A percentile compares a stretch with the other conserved stretches of the same genome.
phyloP scores from a whole-genome alignment of 2,888 invertebrate genomes.

The Pyrochroa serraticornis region DNA sequence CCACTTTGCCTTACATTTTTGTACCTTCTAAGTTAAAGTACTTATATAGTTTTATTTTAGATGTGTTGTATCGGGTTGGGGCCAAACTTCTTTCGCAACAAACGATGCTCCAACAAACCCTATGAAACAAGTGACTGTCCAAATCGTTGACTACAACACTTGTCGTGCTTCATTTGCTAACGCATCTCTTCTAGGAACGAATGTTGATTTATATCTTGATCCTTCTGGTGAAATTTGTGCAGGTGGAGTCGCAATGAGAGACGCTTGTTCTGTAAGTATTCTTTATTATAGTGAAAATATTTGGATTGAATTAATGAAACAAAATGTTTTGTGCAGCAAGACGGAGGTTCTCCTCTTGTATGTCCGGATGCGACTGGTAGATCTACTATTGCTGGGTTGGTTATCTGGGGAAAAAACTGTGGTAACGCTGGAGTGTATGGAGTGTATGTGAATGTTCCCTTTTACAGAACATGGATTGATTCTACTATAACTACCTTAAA shows the following conservation, averaged over 20 bases:
- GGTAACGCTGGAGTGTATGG: constrained; percentile 74
- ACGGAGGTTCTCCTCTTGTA: constrained; percentile 75
- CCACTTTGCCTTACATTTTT: too few relatives aligned
- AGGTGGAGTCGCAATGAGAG: constrained; percentile 48
- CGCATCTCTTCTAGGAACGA: constrained; percentile 41
- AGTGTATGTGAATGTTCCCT: constrained; percentile 77
- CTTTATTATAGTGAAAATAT: too few relatives aligned
- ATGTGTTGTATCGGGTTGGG: constrained; percentile 85
- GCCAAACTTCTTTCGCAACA: constrained; percentile 74
- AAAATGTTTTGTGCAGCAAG: constrained; percentile 63
- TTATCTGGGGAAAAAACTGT: constrained; percentile 77
- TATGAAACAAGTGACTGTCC: constrained; percentile 77
- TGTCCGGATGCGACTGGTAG: constrained; percentile 58
- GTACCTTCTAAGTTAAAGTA: too few relatives aligned
- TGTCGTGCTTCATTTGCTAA: constrained; percentile 47
- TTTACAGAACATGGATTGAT: constrained; percentile 54
- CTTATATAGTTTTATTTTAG: constrained; percentile 47
- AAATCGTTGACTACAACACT: constrained; percentile 67
- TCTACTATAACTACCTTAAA: constrained; percentile 7
- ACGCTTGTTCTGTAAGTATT: constrained; percentile 53
- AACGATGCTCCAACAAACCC: constrained; percentile 60
- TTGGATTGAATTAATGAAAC: too few relatives aligned
- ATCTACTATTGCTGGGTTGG: constrained; percentile 70
- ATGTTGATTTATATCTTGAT: constrained; percentile 51
- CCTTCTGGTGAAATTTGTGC: constrained; percentile 52